Evolutionary conservation across 2,888 invertebrate genomes (phyloP).

Genomic region (Melanostoma mellinum): DNA sequence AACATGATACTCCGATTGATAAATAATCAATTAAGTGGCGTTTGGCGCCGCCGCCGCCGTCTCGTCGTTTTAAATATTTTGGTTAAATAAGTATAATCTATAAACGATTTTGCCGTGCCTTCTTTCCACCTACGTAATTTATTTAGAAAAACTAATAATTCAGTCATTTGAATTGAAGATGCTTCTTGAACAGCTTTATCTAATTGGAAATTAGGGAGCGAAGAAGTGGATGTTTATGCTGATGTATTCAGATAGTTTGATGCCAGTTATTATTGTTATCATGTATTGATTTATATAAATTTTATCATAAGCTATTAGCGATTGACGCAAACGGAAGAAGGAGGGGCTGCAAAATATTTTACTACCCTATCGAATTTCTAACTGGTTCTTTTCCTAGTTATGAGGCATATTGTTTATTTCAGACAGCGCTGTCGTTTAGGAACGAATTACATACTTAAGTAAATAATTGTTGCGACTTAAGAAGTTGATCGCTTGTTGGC

Average conservation of each 20-base stretch:
- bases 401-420: too few relatives aligned
- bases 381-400: too few relatives aligned
- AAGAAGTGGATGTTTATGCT: background rate
- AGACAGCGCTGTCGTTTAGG: too few relatives aligned
- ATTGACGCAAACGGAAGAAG: too few relatives aligned
- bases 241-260: background rate
- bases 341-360: too few relatives aligned
- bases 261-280: too few relatives aligned
- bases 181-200: constrained; percentile 24
- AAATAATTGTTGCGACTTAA: too few relatives aligned
- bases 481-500: too few relatives aligned
- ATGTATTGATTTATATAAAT: too few relatives aligned
- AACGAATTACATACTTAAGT: too few relatives aligned
- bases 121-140: constrained; percentile 58
- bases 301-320: too few relatives aligned
- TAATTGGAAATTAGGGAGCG: constrained; percentile 6
- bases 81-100: constrained; percentile 30
- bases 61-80: constrained; percentile 2
- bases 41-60: constrained; percentile 12
- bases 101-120: constrained; percentile 48
- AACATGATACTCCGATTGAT: constrained; percentile 24
- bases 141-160: constrained; percentile 32
- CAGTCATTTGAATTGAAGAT: constrained; percentile 33
- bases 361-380: too few relatives aligned
- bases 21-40: constrained; percentile 55